Conservation (phyloP, 2,113 vertebrate species). For the Lasiurus borealis region DNA sequence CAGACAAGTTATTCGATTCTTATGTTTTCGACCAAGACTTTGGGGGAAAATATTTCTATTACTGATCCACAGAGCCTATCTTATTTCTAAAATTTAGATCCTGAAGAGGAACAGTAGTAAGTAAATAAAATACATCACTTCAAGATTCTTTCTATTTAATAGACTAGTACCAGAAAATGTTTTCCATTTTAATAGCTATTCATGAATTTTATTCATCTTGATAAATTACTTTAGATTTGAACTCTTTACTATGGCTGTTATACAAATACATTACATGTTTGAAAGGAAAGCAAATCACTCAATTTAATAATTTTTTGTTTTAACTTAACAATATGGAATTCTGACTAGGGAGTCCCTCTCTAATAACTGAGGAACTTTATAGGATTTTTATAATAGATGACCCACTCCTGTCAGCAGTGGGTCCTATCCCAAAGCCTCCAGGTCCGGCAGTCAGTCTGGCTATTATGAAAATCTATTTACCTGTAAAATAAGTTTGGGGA, state of each 20-base stretch:
- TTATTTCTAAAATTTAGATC: not conserved
- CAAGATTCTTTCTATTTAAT: not conserved
- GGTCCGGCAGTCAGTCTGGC: no score
- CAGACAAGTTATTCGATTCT: not conserved
- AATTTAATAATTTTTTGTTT: not conserved
- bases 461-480: not conserved
- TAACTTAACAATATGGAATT: constrained; percentile 3
- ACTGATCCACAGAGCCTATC: not conserved
- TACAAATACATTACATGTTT: not conserved
- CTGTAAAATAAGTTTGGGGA: not conserved
- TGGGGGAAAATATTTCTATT: not conserved
- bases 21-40: not conserved
- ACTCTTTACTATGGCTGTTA: not conserved
- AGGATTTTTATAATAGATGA: not conserved
- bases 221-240: not conserved
- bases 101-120: not conserved
- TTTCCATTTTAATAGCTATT: not conserved
- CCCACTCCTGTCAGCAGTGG: not conserved
- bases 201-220: not conserved
- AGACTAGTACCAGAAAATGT: not conserved
- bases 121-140: not conserved
- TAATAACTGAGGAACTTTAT: not conserved
- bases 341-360: not conserved
- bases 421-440: not conserved
- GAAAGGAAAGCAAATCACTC: not conserved